Base-by-base conservation (phyloP, 2,113 vertebrate species). In the Calidris pugnax region DNA sequence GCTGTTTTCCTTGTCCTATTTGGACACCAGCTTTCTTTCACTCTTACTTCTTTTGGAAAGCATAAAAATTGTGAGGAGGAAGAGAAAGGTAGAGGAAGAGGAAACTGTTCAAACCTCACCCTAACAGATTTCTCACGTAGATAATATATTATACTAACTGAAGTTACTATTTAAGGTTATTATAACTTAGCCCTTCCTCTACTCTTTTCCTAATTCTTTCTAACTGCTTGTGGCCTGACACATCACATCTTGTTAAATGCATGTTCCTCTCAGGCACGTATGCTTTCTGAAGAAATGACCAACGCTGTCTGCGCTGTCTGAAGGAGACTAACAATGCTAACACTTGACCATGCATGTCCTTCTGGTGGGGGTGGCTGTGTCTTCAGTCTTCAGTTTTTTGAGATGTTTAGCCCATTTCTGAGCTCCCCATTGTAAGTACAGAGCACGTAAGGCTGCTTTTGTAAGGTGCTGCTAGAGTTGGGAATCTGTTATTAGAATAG, bases 261-360 rank as follows among this genome's bases (percentile, higher is more conserved):
- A 3, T 7, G 9, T 56, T 88, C 43, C 62, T 72, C 33, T 68
- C 20, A 32, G 60, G 11, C 43, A 39, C 14, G 5, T 73, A 3
- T 14, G 3, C 26, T 43, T 89, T 59, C 69, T 81, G 64, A 81
- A 87, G 27, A n/a, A 87, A 16, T 0, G 2, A 80, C 13, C 21
- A 18, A 18, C 0, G 0, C 26, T 64, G 11, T 68, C 75, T 43
- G 57, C 0, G 0, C n/a, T n/a, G 11, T 68, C 75, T 47, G 57
- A 77, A 53, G 59, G 64, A 66, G 47, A 33, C 37, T 55, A 41
- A 14, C 5, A 9, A 23, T 0, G 0, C 41, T 69, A 23, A 47
- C 47, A 3, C 6, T 15, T 45, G 33, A 63, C 12, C 2, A 5
- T 56, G 32, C 11, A 7, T 0, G 0, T 84, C 66, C 2, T 4